phyloP scores from a whole-genome alignment of 1,140 invertebrate genomes.

The Cherax destructor region DNA sequence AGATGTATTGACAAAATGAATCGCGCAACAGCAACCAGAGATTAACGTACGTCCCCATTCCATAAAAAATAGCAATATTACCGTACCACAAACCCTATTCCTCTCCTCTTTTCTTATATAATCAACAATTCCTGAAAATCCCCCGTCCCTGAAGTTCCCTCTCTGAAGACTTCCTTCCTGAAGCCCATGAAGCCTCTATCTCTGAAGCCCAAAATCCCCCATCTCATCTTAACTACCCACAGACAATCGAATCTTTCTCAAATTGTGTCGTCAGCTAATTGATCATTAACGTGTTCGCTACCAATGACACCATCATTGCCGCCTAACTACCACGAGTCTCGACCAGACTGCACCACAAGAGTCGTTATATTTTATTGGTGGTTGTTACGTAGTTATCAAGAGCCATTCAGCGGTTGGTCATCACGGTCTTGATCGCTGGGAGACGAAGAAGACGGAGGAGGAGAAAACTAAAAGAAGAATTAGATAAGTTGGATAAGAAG shows the following conservation, averaged over 20 bases:
- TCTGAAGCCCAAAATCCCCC: no score
- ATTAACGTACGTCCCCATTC: no score
- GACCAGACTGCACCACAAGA: not conserved
- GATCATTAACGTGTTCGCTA: conserved; percentile 37
- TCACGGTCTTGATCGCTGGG: not conserved
- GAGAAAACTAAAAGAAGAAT: not conserved
- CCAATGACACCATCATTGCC: conserved; percentile 2
- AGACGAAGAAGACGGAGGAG: not conserved
- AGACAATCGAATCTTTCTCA: not conserved
- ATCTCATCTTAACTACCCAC: not conserved
- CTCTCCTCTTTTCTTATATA: no score
- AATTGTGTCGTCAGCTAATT: conserved; percentile 45
- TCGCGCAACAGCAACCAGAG: no score
- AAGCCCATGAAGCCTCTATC: no score
- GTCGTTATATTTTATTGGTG: conserved; percentile 29
- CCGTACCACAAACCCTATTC: no score
- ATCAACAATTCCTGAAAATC: no score
- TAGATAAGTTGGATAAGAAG: no score
- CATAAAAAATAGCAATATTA: no score
- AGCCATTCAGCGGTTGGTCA: not conserved
- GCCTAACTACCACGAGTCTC: not conserved
- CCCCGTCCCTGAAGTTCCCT: no score
- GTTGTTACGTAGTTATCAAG: not conserved
- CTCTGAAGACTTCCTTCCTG: no score
- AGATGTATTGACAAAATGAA: no score